phyloP scores from a whole-genome alignment of 2,113 vertebrate species.

The Ophthalmolycus amberensis region DNA sequence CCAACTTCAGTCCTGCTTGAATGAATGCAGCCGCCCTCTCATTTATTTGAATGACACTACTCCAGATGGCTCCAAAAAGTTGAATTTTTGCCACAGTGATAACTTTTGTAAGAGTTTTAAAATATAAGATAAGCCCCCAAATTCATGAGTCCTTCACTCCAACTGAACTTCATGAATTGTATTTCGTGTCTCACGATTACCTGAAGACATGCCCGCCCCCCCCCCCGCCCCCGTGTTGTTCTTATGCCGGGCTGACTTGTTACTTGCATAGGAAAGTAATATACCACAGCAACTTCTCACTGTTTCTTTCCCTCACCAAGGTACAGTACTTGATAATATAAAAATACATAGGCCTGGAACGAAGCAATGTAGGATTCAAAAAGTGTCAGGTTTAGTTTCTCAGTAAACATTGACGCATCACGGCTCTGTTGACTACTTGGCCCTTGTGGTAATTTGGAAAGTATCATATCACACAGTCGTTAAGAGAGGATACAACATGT shows the following conservation, averaged over 20 bases:
- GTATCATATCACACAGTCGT: neutral
- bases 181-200: neutral
- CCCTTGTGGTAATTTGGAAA: constrained; percentile 3
- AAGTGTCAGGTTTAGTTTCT: neutral
- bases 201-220: neutral
- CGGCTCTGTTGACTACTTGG: neutral
- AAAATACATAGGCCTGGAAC: neutral
- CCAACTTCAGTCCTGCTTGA: neutral
- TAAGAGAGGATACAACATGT: neutral
- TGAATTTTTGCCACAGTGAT: neutral
- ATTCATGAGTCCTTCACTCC: neutral
- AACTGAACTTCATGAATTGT: neutral
- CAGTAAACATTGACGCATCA: neutral
- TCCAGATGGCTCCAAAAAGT: neutral
- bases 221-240: too few species aligned
- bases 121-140: neutral
- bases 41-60: neutral
- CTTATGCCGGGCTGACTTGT: neutral
- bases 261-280: neutral
- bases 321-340: neutral
- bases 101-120: neutral
- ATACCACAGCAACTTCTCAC: neutral
- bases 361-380: neutral
- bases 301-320: neutral
- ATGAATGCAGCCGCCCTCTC: neutral